Percentiles rank a stretch among this genome's conserved stretches.
phyloP scores from a whole-genome alignment of 1,140 invertebrate genomes.

The Cydia strobilella region DNA sequence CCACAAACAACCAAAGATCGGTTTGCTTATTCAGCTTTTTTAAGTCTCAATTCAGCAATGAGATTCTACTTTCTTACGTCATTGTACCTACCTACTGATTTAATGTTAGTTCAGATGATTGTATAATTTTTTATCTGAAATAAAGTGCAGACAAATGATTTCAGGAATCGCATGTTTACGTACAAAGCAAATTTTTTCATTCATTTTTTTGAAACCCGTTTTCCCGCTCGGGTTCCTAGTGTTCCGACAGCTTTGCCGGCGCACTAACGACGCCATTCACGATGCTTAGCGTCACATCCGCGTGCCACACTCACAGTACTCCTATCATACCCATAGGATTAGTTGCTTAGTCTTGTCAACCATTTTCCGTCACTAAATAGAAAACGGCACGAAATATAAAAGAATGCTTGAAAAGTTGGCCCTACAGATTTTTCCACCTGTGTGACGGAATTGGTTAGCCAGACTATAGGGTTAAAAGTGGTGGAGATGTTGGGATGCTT shows the following conservation, averaged over 20 bases:
- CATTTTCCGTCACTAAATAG: no score
- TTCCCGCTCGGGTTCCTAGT: not conserved
- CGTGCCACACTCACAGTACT: not conserved
- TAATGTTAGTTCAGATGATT: not conserved
- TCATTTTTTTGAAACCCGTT: not conserved
- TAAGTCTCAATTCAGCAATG: no score
- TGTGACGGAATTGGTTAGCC: no score
- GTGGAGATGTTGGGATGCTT: no score
- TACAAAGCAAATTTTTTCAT: not conserved
- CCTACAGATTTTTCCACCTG: no score
- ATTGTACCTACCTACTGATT: not conserved
- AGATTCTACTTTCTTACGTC: no score
- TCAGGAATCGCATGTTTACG: not conserved
- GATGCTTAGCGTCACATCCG: conserved; percentile 22
- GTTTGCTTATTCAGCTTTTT: no score
- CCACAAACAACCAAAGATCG: no score
- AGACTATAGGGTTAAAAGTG: no score
- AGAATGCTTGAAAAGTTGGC: no score
- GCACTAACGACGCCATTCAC: conserved; percentile 28
- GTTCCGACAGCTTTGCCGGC: not conserved
- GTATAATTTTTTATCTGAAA: not conserved
- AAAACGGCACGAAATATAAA: no score
- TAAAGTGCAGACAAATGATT: not conserved
- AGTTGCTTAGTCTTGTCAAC: not conserved
- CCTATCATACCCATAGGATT: not conserved